Percentiles rank a stretch among this genome's conserved stretches.
Evolutionary conservation across 2,113 vertebrate species (phyloP).

Genomic region (Mesoclemmys tuberculata): DNA sequence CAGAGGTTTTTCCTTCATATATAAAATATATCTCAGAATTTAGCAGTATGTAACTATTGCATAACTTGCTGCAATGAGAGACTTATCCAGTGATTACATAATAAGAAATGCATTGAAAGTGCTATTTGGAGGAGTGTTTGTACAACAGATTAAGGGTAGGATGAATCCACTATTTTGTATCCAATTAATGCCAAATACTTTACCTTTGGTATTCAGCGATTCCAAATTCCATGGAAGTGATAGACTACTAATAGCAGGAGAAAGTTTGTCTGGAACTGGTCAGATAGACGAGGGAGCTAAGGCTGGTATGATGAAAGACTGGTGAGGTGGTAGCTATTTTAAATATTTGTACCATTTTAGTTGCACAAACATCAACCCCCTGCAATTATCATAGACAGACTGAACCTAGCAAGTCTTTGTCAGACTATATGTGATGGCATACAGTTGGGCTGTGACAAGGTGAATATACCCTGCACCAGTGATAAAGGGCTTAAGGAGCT

Average conservation of each 20-base stretch:
- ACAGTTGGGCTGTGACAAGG: too few species aligned
- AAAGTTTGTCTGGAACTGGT: neutral
- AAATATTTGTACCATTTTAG: neutral
- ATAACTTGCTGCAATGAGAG: neutral
- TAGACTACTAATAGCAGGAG: neutral
- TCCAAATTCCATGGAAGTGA: neutral
- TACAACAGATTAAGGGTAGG: too few species aligned
- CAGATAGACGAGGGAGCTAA: neutral
- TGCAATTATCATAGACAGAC: neutral
- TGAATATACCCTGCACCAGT: too few species aligned
- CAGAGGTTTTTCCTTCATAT: neutral
- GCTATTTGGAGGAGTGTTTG: too few species aligned
- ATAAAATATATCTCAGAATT: neutral
- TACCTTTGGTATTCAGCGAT: neutral
- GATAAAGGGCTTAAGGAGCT: too few species aligned
- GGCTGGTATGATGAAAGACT: neutral
- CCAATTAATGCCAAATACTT: neutral
- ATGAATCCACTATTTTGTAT: too few species aligned
- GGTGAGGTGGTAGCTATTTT: neutral
- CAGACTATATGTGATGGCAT: too few species aligned
- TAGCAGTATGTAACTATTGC: neutral
- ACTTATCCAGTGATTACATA: constrained; percentile 13
- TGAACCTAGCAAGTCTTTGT: neutral
- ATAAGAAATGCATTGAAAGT: neutral
- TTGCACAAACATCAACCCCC: neutral